A percentile compares a stretch with the other conserved stretches of the same genome.
phyloP scores from a whole-genome alignment of 2,888 invertebrate genomes.

The Spodoptera littoralis region DNA sequence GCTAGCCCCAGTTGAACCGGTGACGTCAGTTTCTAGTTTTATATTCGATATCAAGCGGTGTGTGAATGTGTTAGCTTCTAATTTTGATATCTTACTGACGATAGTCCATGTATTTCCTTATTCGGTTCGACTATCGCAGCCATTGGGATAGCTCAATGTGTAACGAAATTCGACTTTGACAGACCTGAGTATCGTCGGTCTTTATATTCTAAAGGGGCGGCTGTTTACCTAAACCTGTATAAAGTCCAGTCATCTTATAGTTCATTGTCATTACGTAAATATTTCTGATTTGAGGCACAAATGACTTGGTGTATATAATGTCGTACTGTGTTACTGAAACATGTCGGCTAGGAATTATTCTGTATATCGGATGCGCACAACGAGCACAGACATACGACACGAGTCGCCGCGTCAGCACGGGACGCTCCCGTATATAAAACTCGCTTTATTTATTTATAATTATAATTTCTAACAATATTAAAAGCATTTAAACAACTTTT shows the following conservation, averaged over 20 bases:
- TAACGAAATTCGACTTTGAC: conserved; percentile 19
- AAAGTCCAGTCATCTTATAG: conserved; percentile 46
- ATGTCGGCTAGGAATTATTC: conserved; percentile 35
- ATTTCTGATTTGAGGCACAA: conserved; percentile 51
- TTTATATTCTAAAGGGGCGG: conserved; percentile 44
- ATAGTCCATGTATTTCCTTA: conserved; percentile 35
- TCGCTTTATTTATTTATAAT: conserved; percentile 76
- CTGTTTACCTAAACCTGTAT: conserved; percentile 40
- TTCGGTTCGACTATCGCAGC: conserved; percentile 36
- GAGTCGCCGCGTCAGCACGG: conserved; percentile 42
- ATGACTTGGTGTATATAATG: conserved; percentile 49
- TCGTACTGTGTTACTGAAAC: conserved; percentile 45
- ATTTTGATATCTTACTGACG: conserved; percentile 46
- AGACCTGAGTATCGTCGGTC: conserved; percentile 35
- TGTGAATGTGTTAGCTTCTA: conserved; percentile 54
- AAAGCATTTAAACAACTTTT: conserved; percentile 81
- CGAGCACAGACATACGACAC: conserved; percentile 39
- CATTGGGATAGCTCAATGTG: conserved; percentile 37
- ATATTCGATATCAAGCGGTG: conserved; percentile 56
- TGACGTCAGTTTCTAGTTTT: conserved; percentile 54
- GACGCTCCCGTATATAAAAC: conserved; percentile 44
- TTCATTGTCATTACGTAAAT: conserved; percentile 38
- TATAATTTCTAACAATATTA: conserved; percentile 66
- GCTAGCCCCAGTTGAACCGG: conserved; percentile 32
- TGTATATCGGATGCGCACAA: conserved; percentile 44